These are phyloP conservation scores for Malurus leucopterus DNA, from an alignment of 2,797 vertebrate genomes.

Conservation along the genomic window DNA sequence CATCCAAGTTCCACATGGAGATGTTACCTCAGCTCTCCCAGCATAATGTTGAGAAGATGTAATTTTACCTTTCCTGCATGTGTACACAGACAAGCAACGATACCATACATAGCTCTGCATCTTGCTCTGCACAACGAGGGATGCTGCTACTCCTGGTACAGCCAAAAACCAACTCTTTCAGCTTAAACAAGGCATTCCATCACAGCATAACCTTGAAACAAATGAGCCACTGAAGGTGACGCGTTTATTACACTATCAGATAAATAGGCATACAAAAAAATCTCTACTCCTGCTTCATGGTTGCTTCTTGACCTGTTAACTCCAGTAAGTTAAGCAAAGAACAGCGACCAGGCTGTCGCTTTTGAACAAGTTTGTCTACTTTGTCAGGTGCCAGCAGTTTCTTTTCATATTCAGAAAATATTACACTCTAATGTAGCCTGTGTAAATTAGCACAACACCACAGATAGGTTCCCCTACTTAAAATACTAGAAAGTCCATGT, in stretches of 20 bases:
- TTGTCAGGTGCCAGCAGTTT: background rate
- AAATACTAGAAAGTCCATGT: background rate
- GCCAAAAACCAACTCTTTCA: background rate
- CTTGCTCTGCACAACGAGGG: too few relatives aligned
- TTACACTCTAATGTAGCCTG: background rate
- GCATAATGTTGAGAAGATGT: background rate
- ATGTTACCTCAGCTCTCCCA: background rate
- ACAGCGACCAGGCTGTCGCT: background rate
- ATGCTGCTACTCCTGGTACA: background rate
- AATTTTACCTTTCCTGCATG: rapidly evolving
- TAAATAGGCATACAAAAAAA: background rate
- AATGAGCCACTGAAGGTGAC: background rate
- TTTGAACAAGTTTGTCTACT: background rate
- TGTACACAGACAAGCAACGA: background rate
- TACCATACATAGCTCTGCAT: background rate
- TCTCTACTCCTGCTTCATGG: background rate
- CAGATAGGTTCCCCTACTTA: background rate
- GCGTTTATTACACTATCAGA: background rate
- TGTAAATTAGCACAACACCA: background rate
- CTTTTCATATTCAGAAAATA: background rate
- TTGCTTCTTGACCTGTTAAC: background rate
- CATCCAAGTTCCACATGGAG: background rate
- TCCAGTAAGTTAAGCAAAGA: background rate
- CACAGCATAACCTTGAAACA: background rate
- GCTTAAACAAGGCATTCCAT: background rate